Percentiles rank a stretch among this genome's conserved stretches.
Evolutionary conservation across 2,797 vertebrate species (phyloP).

Genomic region (Alca torda): DNA sequence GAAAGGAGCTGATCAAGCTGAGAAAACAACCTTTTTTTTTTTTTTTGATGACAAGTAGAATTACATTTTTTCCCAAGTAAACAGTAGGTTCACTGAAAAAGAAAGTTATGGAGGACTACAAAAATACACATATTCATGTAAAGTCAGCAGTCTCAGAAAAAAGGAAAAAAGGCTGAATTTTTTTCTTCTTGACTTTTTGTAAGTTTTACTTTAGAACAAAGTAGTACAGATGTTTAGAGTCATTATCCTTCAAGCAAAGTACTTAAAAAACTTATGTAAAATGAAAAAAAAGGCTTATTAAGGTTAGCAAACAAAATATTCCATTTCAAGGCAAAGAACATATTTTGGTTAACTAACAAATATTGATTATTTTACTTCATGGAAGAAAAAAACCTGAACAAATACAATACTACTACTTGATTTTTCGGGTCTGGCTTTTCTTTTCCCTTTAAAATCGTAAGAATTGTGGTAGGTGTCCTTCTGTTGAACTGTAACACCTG

Average conservation of each 20-base stretch:
- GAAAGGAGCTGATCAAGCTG: not conserved
- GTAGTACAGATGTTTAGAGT: not conserved
- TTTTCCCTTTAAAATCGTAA: not conserved
- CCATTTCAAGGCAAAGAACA: not conserved
- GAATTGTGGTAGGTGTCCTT: not conserved
- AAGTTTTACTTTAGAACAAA: not conserved
- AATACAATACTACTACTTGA: not conserved
- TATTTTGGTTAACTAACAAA: not conserved
- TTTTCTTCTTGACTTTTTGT: not conserved
- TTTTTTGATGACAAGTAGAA: not conserved
- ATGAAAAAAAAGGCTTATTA: not conserved
- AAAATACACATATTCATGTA: not conserved
- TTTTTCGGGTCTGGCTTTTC: not conserved
- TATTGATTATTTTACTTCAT: not conserved
- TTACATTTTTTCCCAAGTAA: not conserved
- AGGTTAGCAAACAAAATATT: not conserved
- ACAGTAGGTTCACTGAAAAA: not conserved
- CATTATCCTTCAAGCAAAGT: not conserved
- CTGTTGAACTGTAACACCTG: not conserved
- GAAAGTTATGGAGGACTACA: not conserved
- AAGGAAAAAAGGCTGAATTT: fast-evolving
- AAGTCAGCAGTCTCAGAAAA: not conserved
- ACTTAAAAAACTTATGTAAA: not conserved
- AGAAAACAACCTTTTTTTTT: not conserved
- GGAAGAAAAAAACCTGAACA: not conserved